Percentiles rank a stretch among this genome's conserved stretches.
These are phyloP conservation scores for Protosalanx chinensis DNA, from an alignment of 2,797 vertebrate genomes.

Conservation along the genomic window DNA sequence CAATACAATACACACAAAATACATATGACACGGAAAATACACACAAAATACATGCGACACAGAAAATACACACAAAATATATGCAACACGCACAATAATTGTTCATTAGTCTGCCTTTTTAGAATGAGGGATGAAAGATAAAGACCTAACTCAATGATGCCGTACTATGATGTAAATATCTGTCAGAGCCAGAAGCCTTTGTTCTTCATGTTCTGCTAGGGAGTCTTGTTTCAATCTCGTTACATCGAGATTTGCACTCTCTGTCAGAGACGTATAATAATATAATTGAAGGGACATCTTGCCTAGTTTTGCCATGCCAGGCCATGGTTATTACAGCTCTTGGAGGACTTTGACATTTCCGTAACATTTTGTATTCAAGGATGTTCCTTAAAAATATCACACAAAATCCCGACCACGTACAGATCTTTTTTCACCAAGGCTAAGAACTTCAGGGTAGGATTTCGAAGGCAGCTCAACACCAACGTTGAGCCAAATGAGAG, in stretches of 20 bases:
- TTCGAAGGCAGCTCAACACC: slow-evolving; percentile 20
- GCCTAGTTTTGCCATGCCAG: background rate
- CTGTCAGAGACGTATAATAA: background rate
- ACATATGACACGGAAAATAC: slow-evolving; percentile 6
- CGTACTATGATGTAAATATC: background rate
- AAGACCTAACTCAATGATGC: background rate
- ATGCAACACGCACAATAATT: background rate
- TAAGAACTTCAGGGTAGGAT: background rate
- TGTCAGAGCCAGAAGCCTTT: background rate
- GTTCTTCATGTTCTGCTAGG: background rate
- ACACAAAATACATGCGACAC: background rate
- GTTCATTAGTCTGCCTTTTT: too few relatives aligned
- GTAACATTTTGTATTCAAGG: background rate
- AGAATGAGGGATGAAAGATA: background rate
- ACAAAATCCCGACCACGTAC: background rate
- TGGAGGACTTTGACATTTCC: background rate
- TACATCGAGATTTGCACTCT: background rate
- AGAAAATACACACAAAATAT: background rate
- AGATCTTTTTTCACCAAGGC: background rate
- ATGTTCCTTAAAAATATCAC: background rate
- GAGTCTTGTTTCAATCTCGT: too few relatives aligned
- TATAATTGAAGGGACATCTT: background rate
- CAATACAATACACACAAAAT: slow-evolving; percentile 14
- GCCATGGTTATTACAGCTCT: background rate
- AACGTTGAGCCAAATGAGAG: slow-evolving; percentile 28